phyloP scores from a whole-genome alignment of 2,113 vertebrate species.

The Cochlearius cochlearius region DNA sequence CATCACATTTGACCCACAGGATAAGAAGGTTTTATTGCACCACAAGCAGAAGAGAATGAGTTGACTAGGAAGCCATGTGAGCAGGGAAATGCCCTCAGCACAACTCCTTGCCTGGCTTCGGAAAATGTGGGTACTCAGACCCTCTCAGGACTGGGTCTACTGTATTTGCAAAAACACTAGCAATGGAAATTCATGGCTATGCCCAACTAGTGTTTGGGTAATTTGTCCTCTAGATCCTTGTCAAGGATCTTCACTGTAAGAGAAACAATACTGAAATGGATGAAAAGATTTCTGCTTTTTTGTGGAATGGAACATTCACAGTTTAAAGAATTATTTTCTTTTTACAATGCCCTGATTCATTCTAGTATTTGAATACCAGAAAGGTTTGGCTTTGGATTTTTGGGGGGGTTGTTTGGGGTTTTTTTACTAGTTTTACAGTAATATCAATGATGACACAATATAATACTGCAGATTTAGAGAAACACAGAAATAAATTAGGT shows the following conservation, averaged over 20 bases:
- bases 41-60: neutral
- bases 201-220: neutral
- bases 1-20: neutral
- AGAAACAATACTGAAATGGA: neutral
- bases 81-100: neutral
- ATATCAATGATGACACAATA: neutral
- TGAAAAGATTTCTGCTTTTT: neutral
- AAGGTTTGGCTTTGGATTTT: neutral
- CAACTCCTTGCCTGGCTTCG: neutral
- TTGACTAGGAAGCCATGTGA: neutral
- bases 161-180: neutral
- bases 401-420: rapidly evolving
- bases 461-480: neutral
- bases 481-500: neutral
- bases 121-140: neutral
- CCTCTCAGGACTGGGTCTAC: neutral
- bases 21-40: neutral
- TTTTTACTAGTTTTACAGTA: neutral
- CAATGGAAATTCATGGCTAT: neutral
- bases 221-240: neutral
- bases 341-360: neutral
- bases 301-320: neutral
- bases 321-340: neutral
- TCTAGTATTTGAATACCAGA: neutral
- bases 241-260: neutral